phyloP scores from a whole-genome alignment of 2,888 invertebrate species.

The Spodoptera exigua region DNA sequence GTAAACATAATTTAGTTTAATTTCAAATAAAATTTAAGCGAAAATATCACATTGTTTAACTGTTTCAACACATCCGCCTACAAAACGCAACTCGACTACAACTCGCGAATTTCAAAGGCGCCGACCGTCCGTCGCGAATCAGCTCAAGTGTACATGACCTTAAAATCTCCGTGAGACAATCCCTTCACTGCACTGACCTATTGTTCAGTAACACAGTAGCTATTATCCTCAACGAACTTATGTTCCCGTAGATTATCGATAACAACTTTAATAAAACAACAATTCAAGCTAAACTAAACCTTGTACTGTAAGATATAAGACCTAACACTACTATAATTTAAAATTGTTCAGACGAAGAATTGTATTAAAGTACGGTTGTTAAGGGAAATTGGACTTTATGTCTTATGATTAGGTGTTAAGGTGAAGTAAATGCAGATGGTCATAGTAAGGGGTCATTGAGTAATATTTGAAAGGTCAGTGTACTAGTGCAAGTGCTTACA shows the following conservation, averaged over 20 bases:
- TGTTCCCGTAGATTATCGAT: conserved; percentile 53
- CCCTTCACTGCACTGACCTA: conserved; percentile 64
- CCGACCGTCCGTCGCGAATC: conserved; percentile 10
- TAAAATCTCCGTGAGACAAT: conserved; percentile 53
- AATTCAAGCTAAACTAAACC: conserved; percentile 15
- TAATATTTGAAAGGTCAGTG: conserved; percentile 73
- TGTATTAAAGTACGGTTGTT: background rate
- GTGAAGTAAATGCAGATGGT: conserved; percentile 44
- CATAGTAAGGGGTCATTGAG: conserved; percentile 74
- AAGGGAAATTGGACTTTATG: conserved; percentile 17
- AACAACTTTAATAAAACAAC: conserved; percentile 3
- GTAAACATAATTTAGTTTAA: no score
- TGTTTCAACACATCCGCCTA: background rate
- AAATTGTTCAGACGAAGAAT: conserved; percentile 16
- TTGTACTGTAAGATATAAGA: background rate
- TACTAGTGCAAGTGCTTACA: conserved; percentile 49
- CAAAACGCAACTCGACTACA: background rate
- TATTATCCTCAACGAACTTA: conserved; percentile 52
- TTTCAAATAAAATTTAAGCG: no score
- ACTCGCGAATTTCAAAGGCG: conserved; percentile 8
- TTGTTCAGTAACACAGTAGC: conserved; percentile 65
- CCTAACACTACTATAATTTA: conserved; percentile 3
- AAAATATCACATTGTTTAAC: no score
- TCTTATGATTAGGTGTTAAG: conserved; percentile 2
- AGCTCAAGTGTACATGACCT: conserved; percentile 42